phyloP scores from a whole-genome alignment of 2,888 invertebrate genomes.

The Limnephilus auricula region DNA sequence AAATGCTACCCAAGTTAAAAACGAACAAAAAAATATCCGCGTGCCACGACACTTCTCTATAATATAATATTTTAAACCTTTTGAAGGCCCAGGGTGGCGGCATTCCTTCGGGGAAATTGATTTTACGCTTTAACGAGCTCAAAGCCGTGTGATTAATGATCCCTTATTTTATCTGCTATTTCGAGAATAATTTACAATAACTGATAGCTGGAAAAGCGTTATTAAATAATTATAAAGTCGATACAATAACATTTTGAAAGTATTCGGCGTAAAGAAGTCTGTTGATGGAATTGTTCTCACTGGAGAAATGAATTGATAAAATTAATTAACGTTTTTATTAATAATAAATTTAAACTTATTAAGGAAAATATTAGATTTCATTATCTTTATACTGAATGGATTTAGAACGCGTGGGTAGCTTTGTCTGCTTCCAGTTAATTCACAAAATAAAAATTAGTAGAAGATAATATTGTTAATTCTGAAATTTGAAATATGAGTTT shows the following conservation, averaged over 20 bases:
- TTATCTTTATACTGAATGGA: no score
- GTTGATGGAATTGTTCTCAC: not conserved
- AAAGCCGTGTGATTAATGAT: conserved; percentile 37
- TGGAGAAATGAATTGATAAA: not conserved
- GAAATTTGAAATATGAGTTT: no score
- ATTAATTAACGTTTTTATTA: not conserved
- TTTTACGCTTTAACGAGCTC: conserved; percentile 37
- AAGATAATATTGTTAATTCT: no score
- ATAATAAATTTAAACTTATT: no score
- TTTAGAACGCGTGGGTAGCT: no score
- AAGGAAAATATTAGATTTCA: no score
- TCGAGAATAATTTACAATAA: conserved; percentile 15
- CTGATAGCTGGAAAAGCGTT: conserved; percentile 9
- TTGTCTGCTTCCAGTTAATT: no score
- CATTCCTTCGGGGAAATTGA: conserved; percentile 32
- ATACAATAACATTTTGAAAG: not conserved
- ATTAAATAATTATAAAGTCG: not conserved
- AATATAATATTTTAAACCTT: not conserved
- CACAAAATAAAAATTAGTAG: no score
- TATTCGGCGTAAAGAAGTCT: not conserved
- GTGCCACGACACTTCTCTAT: not conserved
- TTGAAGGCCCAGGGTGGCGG: not conserved
- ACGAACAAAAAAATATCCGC: no score
- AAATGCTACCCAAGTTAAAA: not conserved
- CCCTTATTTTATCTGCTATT: conserved; percentile 22